Evolutionary conservation across 2,113 vertebrate genomes (phyloP), one percentile per base, ranked within the genome.

Genomic region (Riparia riparia): DNA sequence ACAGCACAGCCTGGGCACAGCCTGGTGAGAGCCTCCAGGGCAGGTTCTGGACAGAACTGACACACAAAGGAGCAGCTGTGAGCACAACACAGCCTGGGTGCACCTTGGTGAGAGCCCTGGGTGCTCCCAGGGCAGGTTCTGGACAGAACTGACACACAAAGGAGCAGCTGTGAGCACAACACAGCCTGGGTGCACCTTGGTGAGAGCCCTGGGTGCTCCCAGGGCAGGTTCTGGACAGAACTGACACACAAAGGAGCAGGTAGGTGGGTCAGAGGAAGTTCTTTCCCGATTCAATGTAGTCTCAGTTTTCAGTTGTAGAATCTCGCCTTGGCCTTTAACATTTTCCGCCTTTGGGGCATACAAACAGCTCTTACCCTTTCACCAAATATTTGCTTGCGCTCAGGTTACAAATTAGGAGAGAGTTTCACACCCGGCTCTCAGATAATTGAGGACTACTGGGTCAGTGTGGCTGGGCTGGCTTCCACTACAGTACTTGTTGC

Each of bases 361-460:
- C 56, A 78, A 73, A 86, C 49, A 64, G 51, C 47, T 58, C 51
- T 89, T 60, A 25, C 8, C 24, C 51, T 86, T 89, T 89, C 56
- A 84, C n/a, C 91, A 86, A 93, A 68, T 89, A 71, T 64, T 95
- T 92, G 71, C 71, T 80, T 89, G 86, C 39, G 63, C 51, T 91
- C 17, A 1, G 7, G 34, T 34, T 84, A 41, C 21, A 44, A 74
- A 64, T 92, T 51, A 71, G 68, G 34, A 72, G 74, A 34, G 65
- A 28, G 34, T 94, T 95, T 94, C 81, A 71, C 80, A 64, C 77
- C 19, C 2, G 5, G 8, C 34, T 93, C 64, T 79, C 54, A 18
- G 69, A 7, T 84, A 64, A 65, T 37, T 66, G 81, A 79, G 86
- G 93, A 44, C 47, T 44, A 16, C 13, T 12, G 50, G n/a, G 16